Conservation (phyloP, 2,888 invertebrate genomes). For the Oscheius myriophilus region DNA sequence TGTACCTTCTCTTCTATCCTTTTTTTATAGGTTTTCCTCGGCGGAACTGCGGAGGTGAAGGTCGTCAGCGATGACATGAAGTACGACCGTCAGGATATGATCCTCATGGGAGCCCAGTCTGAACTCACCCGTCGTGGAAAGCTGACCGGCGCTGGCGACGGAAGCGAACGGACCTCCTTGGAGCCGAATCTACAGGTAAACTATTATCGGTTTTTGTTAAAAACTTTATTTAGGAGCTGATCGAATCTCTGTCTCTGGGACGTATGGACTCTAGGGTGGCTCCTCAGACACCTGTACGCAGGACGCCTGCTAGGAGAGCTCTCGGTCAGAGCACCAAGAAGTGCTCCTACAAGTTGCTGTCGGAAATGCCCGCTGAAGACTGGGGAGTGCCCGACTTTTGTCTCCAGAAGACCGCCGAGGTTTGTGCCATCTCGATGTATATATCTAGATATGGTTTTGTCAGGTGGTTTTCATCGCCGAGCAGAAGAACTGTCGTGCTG, state of each 20-base stretch:
- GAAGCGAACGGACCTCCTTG: not conserved
- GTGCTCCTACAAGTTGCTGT: conserved; percentile 35
- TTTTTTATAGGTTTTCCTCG: conserved; percentile 32
- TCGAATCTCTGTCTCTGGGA: conserved; percentile 10
- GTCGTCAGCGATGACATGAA: conserved; percentile 23
- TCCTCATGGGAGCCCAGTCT: conserved; percentile 38
- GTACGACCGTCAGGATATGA: conserved; percentile 36
- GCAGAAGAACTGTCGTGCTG: conserved; percentile 80
- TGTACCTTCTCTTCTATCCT: not conserved
- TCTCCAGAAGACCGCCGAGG: conserved; percentile 73
- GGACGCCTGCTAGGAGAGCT: not conserved
- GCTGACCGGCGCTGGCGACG: not conserved
- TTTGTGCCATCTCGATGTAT: not conserved
- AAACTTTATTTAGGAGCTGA: conserved; percentile 7
- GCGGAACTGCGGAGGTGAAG: conserved; percentile 31
- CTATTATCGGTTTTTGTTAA: not conserved
- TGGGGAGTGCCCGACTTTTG: conserved; percentile 64
- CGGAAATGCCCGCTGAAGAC: conserved; percentile 53
- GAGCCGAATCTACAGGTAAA: not conserved
- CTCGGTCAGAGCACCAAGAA: conserved; percentile 22
- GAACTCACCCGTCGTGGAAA: conserved; percentile 6
- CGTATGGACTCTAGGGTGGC: conserved; percentile 2
- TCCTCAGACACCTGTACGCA: not conserved
- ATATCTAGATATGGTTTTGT: not conserved
- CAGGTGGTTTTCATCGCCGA: conserved; percentile 82